Evolutionary conservation across 2,113 vertebrate species (phyloP).

Genomic region (Plecotus auritus): DNA sequence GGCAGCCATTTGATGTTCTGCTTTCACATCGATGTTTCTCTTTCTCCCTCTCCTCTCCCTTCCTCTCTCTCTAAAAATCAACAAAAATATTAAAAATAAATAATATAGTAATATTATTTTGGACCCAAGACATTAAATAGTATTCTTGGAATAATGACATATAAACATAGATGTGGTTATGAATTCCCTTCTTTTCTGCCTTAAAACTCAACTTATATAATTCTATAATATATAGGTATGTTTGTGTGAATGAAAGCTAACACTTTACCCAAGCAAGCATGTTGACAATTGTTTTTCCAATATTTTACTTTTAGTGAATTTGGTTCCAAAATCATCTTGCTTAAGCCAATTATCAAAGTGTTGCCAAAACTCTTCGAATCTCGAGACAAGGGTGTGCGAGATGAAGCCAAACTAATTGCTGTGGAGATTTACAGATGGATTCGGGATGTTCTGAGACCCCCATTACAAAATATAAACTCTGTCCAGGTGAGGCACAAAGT

Average conservation of each 20-base stretch:
- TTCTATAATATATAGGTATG: background rate
- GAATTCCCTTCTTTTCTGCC: background rate
- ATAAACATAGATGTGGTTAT: background rate
- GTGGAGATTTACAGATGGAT: slow-evolving; percentile 98
- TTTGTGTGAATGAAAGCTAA: background rate
- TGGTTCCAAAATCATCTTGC: slow-evolving; percentile 96
- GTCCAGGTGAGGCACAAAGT: slow-evolving; percentile 87
- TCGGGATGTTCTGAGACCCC: slow-evolving; percentile 92
- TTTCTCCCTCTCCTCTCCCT: background rate
- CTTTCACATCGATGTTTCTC: background rate
- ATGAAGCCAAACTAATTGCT: slow-evolving; percentile 95
- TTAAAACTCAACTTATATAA: background rate
- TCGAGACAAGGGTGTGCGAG: slow-evolving; percentile 96
- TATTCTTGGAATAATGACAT: background rate
- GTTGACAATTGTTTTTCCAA: background rate
- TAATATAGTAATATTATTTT: background rate
- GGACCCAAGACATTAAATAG: background rate
- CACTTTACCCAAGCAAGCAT: background rate
- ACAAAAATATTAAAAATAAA: too few relatives aligned
- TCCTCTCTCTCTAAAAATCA: too few relatives aligned
- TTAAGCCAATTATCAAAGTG: slow-evolving; percentile 97
- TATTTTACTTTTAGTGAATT: slow-evolving; percentile 88
- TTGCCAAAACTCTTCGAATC: slow-evolving; percentile 98
- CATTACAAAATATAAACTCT: slow-evolving; percentile 94
- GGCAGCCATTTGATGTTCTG: background rate